Percentiles rank a stretch among this genome's conserved stretches.
These are phyloP conservation scores for Temnothorax curvispinosus DNA, from an alignment of 1,140 invertebrate species.

Conservation along the genomic window DNA sequence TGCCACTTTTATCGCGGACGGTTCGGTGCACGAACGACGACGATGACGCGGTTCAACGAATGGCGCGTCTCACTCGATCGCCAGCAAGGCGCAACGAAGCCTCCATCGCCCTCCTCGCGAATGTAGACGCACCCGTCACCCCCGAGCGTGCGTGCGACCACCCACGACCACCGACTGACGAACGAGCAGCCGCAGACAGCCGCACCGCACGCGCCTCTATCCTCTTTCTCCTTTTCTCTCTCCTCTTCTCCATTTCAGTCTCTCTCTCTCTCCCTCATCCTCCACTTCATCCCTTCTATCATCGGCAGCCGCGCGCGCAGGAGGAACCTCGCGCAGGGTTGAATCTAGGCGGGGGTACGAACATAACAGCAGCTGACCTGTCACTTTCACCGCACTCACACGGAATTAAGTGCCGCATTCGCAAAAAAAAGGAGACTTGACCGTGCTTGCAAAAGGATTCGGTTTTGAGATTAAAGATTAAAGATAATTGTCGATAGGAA, in stretches of 20 bases:
- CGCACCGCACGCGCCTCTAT: constrained; percentile 50
- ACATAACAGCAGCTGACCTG: constrained; percentile 24
- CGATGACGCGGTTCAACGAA: constrained; percentile 46
- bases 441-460: neutral
- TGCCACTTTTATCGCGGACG: neutral
- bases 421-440: neutral
- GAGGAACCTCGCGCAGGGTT: constrained; percentile 12
- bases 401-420: neutral
- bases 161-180: constrained; percentile 66
- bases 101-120: constrained; percentile 64
- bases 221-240: neutral
- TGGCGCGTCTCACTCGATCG: constrained; percentile 67
- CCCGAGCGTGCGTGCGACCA: constrained; percentile 58
- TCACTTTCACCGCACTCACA: constrained; percentile 20
- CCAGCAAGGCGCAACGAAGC: constrained; percentile 50
- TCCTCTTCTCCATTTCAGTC: neutral
- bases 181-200: constrained; percentile 63
- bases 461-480: neutral
- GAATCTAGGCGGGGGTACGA: constrained; percentile 15
- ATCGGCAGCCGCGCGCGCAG: constrained; percentile 19
- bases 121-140: constrained; percentile 65
- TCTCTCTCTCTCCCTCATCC: neutral
- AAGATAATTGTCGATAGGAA: neutral
- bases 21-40: constrained; percentile 3
- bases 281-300: neutral